Percentiles rank a stretch among this genome's conserved stretches.
Conservation (phyloP, 2,888 invertebrate genomes). For the Deilephila elpenor region DNA sequence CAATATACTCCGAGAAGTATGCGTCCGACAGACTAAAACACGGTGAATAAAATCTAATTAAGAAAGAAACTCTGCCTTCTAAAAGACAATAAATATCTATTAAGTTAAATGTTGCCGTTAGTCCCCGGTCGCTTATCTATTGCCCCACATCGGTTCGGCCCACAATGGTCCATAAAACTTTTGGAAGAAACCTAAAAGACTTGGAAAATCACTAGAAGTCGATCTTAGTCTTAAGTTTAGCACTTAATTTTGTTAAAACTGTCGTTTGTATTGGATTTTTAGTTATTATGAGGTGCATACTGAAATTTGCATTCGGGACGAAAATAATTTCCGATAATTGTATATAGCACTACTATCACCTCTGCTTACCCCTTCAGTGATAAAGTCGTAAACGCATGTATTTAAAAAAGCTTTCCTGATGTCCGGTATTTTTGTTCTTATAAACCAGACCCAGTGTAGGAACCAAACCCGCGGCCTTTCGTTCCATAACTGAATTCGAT, state of each 20-base stretch:
- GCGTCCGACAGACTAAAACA: too few species aligned
- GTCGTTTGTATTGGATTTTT: neutral
- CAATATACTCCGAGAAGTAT: too few species aligned
- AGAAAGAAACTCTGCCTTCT: neutral
- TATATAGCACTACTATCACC: too few species aligned
- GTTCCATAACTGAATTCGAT: too few species aligned
- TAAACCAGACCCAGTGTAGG: too few species aligned
- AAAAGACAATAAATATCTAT: neutral
- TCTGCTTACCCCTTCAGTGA: too few species aligned
- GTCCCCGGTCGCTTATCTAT: constrained; percentile 21
- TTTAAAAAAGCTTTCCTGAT: too few species aligned
- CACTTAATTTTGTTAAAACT: constrained; percentile 10
- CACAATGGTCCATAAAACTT: constrained; percentile 26
- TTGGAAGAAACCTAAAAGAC: constrained; percentile 40
- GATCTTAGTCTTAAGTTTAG: neutral
- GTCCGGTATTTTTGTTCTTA: too few species aligned
- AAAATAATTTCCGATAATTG: too few species aligned
- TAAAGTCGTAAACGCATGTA: too few species aligned
- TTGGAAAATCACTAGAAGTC: constrained; percentile 35
- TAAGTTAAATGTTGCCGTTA: neutral
- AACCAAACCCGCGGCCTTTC: too few species aligned
- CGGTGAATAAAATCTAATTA: neutral
- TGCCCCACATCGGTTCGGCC: neutral
- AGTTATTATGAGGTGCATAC: neutral
- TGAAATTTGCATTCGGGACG: too few species aligned